These are phyloP conservation scores for Oncorhynchus kisutch DNA, from an alignment of 2,113 vertebrate species.

Conservation along the genomic window DNA sequence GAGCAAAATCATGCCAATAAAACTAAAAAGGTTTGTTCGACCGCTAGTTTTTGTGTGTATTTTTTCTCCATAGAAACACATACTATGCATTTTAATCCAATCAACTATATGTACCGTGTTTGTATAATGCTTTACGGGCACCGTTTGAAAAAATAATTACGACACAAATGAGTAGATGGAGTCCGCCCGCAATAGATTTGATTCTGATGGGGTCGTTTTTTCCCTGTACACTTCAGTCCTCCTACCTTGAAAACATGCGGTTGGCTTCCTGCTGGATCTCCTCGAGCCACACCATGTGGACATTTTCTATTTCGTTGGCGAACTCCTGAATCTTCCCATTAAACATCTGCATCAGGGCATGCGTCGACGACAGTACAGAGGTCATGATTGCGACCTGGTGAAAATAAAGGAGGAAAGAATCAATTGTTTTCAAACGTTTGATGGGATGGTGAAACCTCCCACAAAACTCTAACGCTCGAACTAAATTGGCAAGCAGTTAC, in stretches of 20 bases:
- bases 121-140: no score
- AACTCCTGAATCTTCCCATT: conserved; percentile 76
- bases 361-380: conserved; percentile 51
- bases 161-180: no score
- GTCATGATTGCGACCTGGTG: conserved; percentile 62
- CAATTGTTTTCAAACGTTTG: neutral
- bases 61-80: no score
- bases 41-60: no score
- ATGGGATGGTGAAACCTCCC: neutral
- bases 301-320: conserved; percentile 71
- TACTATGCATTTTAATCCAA: no score
- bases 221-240: neutral
- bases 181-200: no score
- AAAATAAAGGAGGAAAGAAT: neutral
- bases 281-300: conserved; percentile 85
- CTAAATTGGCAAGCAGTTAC: neutral
- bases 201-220: neutral
- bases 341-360: conserved; percentile 72
- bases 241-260: conserved; percentile 85
- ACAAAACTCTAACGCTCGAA: neutral
- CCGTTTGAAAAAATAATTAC: no score
- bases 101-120: no score
- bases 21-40: no score
- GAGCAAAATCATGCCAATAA: no score
- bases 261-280: conserved; percentile 87